A percentile compares a stretch with the other conserved stretches of the same genome.
phyloP scores from a whole-genome alignment of 1,140 invertebrate genomes.

The Diploscapter pachys region DNA sequence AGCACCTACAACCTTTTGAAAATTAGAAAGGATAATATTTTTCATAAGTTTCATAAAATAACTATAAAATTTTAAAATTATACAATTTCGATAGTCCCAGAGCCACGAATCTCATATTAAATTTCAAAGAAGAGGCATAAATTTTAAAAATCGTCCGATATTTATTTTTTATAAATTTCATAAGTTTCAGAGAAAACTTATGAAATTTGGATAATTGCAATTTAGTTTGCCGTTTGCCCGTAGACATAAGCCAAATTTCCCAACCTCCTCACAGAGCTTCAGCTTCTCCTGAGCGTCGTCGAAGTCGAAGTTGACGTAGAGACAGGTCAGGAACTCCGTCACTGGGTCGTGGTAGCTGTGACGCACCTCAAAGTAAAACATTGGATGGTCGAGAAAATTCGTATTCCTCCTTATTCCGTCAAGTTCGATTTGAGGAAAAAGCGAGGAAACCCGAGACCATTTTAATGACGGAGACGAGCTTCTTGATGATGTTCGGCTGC shows the following conservation, averaged over 20 bases:
- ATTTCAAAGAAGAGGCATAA: too few relatives aligned
- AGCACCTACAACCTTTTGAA: conserved; percentile 66
- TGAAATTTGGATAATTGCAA: too few relatives aligned
- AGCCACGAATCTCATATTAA: too few relatives aligned
- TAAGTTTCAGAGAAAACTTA: too few relatives aligned
- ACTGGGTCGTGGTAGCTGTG: conserved; percentile 98
- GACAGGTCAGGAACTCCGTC: conserved; percentile 95
- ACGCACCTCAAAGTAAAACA: conserved; percentile 71
- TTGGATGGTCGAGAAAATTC: too few relatives aligned
- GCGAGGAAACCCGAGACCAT: conserved; percentile 68
- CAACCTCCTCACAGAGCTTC: conserved; percentile 76
- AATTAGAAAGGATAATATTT: conserved; percentile 22
- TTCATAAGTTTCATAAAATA: too few relatives aligned
- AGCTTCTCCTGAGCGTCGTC: conserved; percentile 94
- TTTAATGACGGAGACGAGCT: conserved; percentile 97
- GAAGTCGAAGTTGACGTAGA: conserved; percentile 99
- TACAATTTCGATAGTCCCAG: too few relatives aligned
- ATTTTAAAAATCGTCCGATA: too few relatives aligned
- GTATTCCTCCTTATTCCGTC: not conserved
- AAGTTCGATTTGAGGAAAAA: conserved; percentile 12
- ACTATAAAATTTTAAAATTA: too few relatives aligned
- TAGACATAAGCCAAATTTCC: conserved; percentile 1
- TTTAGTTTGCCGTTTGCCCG: too few relatives aligned
- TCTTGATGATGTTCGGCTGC: conserved; percentile 81
- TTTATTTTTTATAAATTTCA: too few relatives aligned